These are phyloP conservation scores for Machimus rusticus DNA, from an alignment of 2,888 invertebrate genomes.

Conservation along the genomic window DNA sequence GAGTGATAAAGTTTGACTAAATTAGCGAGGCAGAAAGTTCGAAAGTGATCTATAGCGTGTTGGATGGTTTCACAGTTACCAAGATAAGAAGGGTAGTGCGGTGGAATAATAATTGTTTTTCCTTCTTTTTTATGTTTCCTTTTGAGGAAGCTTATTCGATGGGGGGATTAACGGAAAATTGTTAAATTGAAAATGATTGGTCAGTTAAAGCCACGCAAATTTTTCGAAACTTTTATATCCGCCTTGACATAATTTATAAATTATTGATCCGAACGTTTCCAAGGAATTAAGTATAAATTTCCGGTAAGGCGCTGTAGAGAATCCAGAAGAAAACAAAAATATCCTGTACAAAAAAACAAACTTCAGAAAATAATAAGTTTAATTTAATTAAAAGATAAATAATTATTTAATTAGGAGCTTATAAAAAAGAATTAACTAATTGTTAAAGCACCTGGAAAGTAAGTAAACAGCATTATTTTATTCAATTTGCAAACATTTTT, in stretches of 20 bases:
- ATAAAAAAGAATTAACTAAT: too few species aligned
- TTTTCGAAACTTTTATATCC: background rate
- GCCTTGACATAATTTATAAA: conserved; percentile 3
- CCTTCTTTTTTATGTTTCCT: background rate
- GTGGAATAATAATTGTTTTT: conserved; percentile 23
- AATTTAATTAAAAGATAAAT: too few species aligned
- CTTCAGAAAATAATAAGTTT: too few species aligned
- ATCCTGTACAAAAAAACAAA: too few species aligned
- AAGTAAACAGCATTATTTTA: too few species aligned
- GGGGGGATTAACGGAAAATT: conserved; percentile 26
- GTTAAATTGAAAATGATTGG: conserved; percentile 40
- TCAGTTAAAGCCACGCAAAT: conserved; percentile 32
- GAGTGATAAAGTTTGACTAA: conserved; percentile 48
- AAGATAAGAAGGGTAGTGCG: conserved; percentile 18
- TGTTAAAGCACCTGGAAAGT: too few species aligned
- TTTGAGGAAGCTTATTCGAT: background rate
- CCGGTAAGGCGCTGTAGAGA: background rate
- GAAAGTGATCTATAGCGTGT: conserved; percentile 46
- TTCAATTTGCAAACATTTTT: too few species aligned
- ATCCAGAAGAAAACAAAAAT: too few species aligned
- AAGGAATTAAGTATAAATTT: background rate
- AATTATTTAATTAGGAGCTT: too few species aligned
- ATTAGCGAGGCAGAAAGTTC: conserved; percentile 47
- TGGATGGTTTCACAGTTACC: background rate
- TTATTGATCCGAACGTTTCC: conserved; percentile 2